These are phyloP conservation scores for Leptinotarsa texana DNA, from an alignment of 1,140 invertebrate species.

Conservation along the genomic window DNA sequence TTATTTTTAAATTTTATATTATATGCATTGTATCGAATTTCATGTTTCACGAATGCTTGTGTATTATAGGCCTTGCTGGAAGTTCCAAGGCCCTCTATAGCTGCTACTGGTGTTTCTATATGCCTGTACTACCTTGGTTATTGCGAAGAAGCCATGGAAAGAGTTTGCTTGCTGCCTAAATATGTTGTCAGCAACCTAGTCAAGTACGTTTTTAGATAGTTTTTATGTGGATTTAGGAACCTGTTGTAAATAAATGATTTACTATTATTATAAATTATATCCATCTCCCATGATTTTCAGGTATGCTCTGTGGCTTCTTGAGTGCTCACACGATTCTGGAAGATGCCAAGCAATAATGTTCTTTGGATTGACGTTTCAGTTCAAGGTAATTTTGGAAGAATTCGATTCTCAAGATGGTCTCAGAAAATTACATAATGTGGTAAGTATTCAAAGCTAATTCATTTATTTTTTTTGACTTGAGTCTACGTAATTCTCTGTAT, in stretches of 20 bases:
- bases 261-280: background rate
- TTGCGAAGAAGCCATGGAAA: constrained; percentile 96
- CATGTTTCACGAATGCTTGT: too few species aligned
- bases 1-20: too few species aligned
- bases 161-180: constrained; percentile 84
- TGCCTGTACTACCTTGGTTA: constrained; percentile 96
- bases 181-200: constrained; percentile 78
- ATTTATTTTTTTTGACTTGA: too few species aligned
- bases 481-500: too few species aligned
- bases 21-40: too few species aligned
- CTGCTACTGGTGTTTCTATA: constrained; percentile 93
- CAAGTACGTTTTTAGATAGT: constrained; percentile 59
- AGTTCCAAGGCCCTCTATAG: constrained; percentile 89
- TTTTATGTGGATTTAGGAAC: too few species aligned
- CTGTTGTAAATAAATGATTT: too few species aligned
- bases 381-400: constrained; percentile 86
- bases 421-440: constrained; percentile 90
- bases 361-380: constrained; percentile 91
- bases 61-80: constrained; percentile 65
- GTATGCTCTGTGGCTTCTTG: constrained; percentile 91
- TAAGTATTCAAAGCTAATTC: constrained; percentile 58
- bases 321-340: constrained; percentile 94
- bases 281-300: constrained; percentile 52
- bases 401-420: constrained; percentile 91
- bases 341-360: constrained; percentile 97